A percentile compares a stretch with the other conserved stretches of the same genome.
Evolutionary conservation across 2,888 invertebrate genomes (phyloP).

Genomic region (Miltochrista miniata): DNA sequence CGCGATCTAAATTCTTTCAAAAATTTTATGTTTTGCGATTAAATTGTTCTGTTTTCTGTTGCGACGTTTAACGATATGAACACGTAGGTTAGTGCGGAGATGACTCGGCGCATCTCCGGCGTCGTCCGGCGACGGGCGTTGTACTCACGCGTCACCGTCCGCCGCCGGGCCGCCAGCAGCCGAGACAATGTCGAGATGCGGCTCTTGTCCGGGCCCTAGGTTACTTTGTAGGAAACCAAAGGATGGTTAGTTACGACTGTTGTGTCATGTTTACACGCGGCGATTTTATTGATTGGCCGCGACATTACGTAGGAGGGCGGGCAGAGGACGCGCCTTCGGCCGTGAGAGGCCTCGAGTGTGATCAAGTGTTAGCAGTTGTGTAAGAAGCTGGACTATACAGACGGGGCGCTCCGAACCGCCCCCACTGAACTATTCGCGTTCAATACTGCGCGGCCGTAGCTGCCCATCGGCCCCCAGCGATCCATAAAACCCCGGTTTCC

Average conservation of each 20-base stretch:
- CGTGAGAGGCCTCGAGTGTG: slow-evolving; percentile 46
- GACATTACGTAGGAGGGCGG: slow-evolving; percentile 62
- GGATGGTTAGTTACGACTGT: slow-evolving; percentile 63
- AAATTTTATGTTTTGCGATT: slow-evolving; percentile 51
- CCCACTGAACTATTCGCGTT: slow-evolving; percentile 55
- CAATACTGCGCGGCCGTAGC: slow-evolving; percentile 29
- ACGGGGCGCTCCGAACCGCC: slow-evolving; percentile 42
- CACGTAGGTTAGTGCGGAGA: slow-evolving; percentile 40
- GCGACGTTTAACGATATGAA: slow-evolving; percentile 43
- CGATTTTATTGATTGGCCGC: slow-evolving; percentile 81
- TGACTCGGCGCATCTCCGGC: slow-evolving; percentile 31
- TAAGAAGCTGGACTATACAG: slow-evolving; percentile 45
- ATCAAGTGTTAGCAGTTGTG: slow-evolving; percentile 60
- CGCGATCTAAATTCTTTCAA: slow-evolving; percentile 58
- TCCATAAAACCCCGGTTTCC: too few species aligned
- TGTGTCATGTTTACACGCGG: slow-evolving; percentile 72
- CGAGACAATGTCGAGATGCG: slow-evolving; percentile 27
- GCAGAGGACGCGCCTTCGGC: slow-evolving; percentile 16
- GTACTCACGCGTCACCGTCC: slow-evolving; percentile 29
- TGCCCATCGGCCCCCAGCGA: slow-evolving; percentile 22
- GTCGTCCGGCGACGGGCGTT: slow-evolving; percentile 33
- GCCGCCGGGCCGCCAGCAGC: slow-evolving; percentile 21
- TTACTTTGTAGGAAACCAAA: slow-evolving; percentile 27
- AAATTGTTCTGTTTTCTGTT: slow-evolving; percentile 58
- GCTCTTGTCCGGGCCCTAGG: slow-evolving; percentile 37